Base-by-base conservation (phyloP, 1,140 invertebrate genomes). In the Hyles vespertilio region DNA sequence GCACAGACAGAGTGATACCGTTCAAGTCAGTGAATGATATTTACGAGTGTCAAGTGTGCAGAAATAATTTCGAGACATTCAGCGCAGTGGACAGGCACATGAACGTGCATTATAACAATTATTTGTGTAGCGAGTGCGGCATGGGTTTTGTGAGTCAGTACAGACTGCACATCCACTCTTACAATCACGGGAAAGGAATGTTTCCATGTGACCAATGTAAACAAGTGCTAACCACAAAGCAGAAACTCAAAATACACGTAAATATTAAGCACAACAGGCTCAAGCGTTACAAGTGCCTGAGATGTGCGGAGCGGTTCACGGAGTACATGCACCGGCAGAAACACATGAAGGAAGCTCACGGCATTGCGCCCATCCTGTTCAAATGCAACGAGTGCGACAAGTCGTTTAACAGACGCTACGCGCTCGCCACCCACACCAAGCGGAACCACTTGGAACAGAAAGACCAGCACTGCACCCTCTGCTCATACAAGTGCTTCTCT, bases 301-400 rank as follows among this genome's bases (percentile, higher is more conserved):
- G 82, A 40, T 87, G 84, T 59, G 63, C 74, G 0, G 83, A 87
- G 33, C 65, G 84, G 0, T 87, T 87, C 33, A 75, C 77, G 0
- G 84, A 87, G 48, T 87, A 87, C 55, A 84, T 87, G 40, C 61
- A 67, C 40, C 58, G 84, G 1, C 84, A 87, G 48, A 82, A 82
- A 12, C 83, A 87, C 71, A 59, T 87, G 47, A 83, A 80, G 0
- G 73, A 82, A 58, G 59, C 60, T 0, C 84, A 87, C 32, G 80
- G 79, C 0, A 67, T 78, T 0, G 74, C 80, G 0, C 79, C 80
- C 0, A 52, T 87, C 11, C 62, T 72, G 5, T 87, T 86, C 47
- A 87, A 76, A 32, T 87, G 84, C 43, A 87, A 86, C 54, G 84
- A 86, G 0, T 87, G 84, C 12, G 81, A 83, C 2, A 84, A 81